Percentiles rank a stretch among this genome's conserved stretches.
These are phyloP conservation scores for Nebria brevicollis DNA, from an alignment of 2,888 invertebrate species.

Conservation along the genomic window DNA sequence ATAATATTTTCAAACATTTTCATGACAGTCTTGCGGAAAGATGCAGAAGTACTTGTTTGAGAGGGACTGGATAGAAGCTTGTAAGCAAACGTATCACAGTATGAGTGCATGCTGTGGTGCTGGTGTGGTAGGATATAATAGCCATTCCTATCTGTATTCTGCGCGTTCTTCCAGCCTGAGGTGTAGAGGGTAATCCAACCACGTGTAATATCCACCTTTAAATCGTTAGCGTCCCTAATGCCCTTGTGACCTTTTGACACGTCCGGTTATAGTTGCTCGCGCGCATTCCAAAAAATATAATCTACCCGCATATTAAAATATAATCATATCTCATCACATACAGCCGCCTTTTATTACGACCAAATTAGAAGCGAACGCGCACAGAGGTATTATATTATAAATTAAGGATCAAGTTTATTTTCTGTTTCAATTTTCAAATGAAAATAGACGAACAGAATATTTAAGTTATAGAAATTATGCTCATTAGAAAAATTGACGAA, in stretches of 20 bases:
- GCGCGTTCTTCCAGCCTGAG: conserved; percentile 20
- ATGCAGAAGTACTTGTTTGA: background rate
- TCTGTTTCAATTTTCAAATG: too few relatives aligned
- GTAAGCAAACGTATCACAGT: conserved; percentile 16
- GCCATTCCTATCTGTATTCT: conserved; percentile 35
- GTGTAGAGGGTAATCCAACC: conserved; percentile 36
- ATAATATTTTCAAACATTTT: too few relatives aligned
- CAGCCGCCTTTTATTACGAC: background rate
- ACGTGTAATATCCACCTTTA: conserved; percentile 46
- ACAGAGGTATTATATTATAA: too few relatives aligned
- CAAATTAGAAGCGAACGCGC: background rate
- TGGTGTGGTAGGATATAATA: conserved; percentile 28
- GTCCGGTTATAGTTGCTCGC: conserved; percentile 27
- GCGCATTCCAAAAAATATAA: conserved; percentile 5
- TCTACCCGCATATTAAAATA: background rate
- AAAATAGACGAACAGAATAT: too few relatives aligned
- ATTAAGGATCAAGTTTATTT: too few relatives aligned
- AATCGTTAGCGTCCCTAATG: conserved; percentile 41
- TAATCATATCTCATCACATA: background rate
- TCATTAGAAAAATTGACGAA: too few relatives aligned
- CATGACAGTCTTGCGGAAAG: background rate
- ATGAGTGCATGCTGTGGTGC: background rate
- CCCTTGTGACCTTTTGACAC: conserved; percentile 37
- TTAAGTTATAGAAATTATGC: too few relatives aligned
- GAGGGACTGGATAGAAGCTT: conserved; percentile 13